Evolutionary conservation across 2,797 vertebrate genomes (phyloP).

Genomic region (Clamator glandarius): DNA sequence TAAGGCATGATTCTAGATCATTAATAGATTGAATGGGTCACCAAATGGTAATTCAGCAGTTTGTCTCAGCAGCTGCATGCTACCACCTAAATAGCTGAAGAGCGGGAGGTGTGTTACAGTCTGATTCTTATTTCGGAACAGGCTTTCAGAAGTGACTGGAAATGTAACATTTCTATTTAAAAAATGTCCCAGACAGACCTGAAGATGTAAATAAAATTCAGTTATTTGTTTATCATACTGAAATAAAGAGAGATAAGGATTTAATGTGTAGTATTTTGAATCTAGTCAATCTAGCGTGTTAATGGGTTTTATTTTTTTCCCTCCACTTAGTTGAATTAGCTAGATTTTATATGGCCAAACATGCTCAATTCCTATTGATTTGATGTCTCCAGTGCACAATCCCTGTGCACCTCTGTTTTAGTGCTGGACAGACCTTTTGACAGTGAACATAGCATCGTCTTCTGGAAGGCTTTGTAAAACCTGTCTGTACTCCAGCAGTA

Average conservation of each 20-base stretch:
- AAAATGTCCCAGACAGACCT: not conserved
- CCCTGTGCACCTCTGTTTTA: not conserved
- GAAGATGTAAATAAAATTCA: not conserved
- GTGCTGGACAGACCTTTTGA: not conserved
- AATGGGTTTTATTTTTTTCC: not conserved
- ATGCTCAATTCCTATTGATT: not conserved
- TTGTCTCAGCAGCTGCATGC: not conserved
- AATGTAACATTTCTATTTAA: not conserved
- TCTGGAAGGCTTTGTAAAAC: not conserved
- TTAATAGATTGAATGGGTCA: not conserved
- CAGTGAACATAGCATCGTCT: not conserved
- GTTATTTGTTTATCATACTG: not conserved
- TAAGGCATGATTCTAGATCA: not conserved
- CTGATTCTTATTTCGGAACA: not conserved
- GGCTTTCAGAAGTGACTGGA: not conserved
- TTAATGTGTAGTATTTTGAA: not conserved
- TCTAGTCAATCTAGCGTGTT: not conserved
- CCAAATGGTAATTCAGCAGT: not conserved
- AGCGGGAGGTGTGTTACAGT: not conserved
- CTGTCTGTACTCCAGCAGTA: not conserved
- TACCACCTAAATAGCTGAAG: not conserved
- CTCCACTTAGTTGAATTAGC: not conserved
- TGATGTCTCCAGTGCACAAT: not conserved
- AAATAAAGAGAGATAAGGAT: not conserved
- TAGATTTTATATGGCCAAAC: not conserved